phyloP scores from a whole-genome alignment of 1,140 invertebrate genomes.

The Pseudomyrmex gracilis region DNA sequence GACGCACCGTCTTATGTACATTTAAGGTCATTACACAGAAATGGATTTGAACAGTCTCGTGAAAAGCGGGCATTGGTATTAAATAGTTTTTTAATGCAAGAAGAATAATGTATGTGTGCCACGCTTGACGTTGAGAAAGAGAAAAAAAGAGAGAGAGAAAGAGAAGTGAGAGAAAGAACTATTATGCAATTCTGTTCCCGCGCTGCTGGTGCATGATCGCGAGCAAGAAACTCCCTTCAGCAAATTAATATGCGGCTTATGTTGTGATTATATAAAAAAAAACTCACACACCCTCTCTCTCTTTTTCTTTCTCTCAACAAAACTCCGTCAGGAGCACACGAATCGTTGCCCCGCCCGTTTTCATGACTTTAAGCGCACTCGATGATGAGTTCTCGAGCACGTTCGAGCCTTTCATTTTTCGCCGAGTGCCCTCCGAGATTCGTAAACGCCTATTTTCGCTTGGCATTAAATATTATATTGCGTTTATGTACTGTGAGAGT shows the following conservation, averaged over 20 bases:
- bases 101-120: constrained; percentile 25
- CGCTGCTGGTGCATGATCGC: constrained; percentile 70
- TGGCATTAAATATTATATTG: constrained; percentile 46
- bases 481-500: constrained; percentile 7
- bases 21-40: not conserved
- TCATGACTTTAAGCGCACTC: constrained; percentile 67
- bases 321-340: constrained; percentile 73
- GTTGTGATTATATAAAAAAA: constrained; percentile 61
- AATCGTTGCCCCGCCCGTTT: constrained; percentile 67
- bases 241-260: constrained; percentile 76
- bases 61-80: constrained; percentile 50
- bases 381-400: constrained; percentile 60
- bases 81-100: constrained; percentile 41
- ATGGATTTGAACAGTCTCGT: constrained; percentile 8
- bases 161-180: constrained; percentile 5
- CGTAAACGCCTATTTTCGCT: constrained; percentile 62
- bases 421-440: constrained; percentile 14
- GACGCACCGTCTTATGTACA: not conserved
- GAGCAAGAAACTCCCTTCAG: constrained; percentile 59
- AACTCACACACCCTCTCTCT: too few relatives aligned
- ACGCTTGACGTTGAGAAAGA: not conserved
- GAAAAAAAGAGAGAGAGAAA: constrained; percentile 5
- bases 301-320: constrained; percentile 52
- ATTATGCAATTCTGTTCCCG: constrained; percentile 56
- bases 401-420: constrained; percentile 57